phyloP scores from a whole-genome alignment of 2,113 vertebrate species.

The Leuciscus idus region DNA sequence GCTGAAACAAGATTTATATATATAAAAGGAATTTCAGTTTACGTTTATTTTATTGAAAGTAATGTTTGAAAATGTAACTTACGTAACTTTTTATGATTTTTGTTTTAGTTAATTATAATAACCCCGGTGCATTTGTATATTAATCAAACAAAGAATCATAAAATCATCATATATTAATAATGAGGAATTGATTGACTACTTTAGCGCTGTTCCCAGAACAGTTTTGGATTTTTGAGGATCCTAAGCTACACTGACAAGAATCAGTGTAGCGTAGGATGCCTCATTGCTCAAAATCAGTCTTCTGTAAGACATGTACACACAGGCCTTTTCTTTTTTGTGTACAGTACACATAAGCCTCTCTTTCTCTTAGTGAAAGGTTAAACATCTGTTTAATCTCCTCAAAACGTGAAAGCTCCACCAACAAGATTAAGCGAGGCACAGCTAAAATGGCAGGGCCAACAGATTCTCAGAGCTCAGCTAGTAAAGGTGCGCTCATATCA shows the following conservation, averaged over 20 bases:
- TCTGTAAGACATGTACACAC: slow-evolving; percentile 25
- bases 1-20: neutral
- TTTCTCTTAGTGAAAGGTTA: slow-evolving; percentile 50
- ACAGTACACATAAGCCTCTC: slow-evolving; percentile 35
- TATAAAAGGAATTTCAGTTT: neutral
- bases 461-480: slow-evolving; percentile 60
- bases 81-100: too few species aligned
- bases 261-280: neutral
- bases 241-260: neutral
- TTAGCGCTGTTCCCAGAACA: slow-evolving; percentile 5
- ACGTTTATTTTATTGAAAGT: neutral
- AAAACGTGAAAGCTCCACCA: slow-evolving; percentile 59
- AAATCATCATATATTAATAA: neutral
- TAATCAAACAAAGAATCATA: neutral
- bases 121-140: neutral
- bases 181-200: neutral
- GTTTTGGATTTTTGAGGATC: neutral
- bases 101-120: neutral
- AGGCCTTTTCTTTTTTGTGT: slow-evolving; percentile 24
- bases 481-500: slow-evolving; percentile 62
- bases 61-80: too few species aligned
- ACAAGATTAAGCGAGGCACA: slow-evolving; percentile 64
- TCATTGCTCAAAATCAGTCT: neutral
- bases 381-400: slow-evolving; percentile 52
- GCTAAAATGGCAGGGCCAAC: slow-evolving; percentile 55